These are phyloP conservation scores for Chaetogeoica ovagalla DNA, from an alignment of 2,888 invertebrate genomes.

Conservation along the genomic window DNA sequence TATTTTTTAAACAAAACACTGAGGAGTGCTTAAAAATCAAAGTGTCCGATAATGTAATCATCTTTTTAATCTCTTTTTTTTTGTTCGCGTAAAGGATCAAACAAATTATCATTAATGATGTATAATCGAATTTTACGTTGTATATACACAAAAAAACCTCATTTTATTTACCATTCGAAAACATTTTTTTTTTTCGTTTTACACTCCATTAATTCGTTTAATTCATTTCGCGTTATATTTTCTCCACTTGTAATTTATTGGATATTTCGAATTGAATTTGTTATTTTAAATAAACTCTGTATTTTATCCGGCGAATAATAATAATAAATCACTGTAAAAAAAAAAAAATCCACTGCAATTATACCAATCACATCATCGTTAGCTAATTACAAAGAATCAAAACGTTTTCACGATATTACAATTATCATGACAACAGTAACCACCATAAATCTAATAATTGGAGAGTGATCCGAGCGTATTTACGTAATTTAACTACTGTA, in stretches of 20 bases:
- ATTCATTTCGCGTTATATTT: background rate
- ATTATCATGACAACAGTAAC: too few species aligned
- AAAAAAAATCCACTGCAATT: too few species aligned
- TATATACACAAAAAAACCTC: background rate
- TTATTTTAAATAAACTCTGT: background rate
- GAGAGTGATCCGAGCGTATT: too few species aligned
- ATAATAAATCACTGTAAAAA: too few species aligned
- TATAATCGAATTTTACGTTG: background rate
- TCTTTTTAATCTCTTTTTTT: background rate
- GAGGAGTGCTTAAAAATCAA: background rate
- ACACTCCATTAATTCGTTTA: background rate
- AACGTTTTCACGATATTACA: too few species aligned
- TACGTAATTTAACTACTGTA: too few species aligned
- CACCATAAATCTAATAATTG: too few species aligned
- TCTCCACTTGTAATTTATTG: background rate
- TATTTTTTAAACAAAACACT: background rate
- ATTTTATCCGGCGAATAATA: background rate
- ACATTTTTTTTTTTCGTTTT: background rate
- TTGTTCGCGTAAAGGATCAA: slow-evolving; percentile 22
- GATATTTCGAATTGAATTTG: background rate
- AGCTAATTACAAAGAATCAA: too few species aligned
- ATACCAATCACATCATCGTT: too few species aligned
- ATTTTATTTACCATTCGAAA: background rate
- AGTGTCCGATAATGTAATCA: background rate
- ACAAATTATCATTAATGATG: slow-evolving; percentile 9